These are phyloP conservation scores for Neodon shergylaensis DNA, from an alignment of 2,113 vertebrate species.

Conservation along the genomic window DNA sequence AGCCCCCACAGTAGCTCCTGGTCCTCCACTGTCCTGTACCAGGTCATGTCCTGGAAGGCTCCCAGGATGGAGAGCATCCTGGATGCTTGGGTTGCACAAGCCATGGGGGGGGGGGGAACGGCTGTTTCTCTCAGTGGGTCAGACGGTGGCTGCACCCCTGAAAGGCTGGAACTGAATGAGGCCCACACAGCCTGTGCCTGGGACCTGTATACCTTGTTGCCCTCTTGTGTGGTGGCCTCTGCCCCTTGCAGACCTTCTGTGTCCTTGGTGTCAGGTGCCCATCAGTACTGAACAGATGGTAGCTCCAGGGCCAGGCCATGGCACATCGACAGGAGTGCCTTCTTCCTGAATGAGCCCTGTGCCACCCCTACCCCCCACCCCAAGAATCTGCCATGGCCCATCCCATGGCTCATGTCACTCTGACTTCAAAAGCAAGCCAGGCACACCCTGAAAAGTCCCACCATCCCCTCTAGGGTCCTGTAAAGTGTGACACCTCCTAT, in stretches of 20 bases:
- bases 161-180: not conserved
- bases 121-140: not conserved
- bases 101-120: not conserved
- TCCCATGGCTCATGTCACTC: not conserved
- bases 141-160: not conserved
- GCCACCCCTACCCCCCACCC: not conserved
- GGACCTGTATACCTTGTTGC: not conserved
- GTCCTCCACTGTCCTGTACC: not conserved
- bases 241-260: not conserved
- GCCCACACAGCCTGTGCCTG: not conserved
- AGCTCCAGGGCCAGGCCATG: not conserved
- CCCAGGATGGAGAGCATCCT: not conserved
- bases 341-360: not conserved
- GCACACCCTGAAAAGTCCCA: not conserved
- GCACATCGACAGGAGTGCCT: not conserved
- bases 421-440: not conserved
- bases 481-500: no score
- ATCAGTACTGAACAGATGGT: not conserved
- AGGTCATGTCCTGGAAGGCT: not conserved
- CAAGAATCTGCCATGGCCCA: not conserved
- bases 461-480: no score
- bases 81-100: not conserved
- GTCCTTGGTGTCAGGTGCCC: not conserved
- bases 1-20: not conserved
- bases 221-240: not conserved